Percentiles rank a stretch among this genome's conserved stretches.
phyloP scores from a whole-genome alignment of 2,888 invertebrate species.

The Synanthedon andrenaeformis region DNA sequence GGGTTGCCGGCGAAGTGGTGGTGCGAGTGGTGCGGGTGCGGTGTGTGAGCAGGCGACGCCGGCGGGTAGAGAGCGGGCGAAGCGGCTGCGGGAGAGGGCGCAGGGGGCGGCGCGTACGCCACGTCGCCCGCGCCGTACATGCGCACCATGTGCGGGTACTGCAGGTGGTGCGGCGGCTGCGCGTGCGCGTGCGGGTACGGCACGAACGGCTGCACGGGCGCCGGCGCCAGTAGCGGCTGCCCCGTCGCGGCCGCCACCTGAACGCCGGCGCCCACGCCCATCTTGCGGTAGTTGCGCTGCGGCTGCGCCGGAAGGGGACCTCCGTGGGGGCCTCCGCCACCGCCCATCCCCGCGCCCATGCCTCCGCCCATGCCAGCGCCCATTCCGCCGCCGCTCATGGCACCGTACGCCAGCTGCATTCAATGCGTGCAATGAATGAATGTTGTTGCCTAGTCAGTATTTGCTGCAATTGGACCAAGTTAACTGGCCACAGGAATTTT shows the following conservation, averaged over 20 bases:
- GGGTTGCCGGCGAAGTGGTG: conserved; percentile 27
- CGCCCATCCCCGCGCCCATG: conserved; percentile 22
- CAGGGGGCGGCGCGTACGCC: conserved; percentile 46
- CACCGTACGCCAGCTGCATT: conserved; percentile 46
- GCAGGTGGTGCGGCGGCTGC: conserved; percentile 59
- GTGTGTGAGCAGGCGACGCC: conserved; percentile 62
- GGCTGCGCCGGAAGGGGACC: conserved; percentile 53
- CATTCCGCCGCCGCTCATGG: conserved; percentile 25
- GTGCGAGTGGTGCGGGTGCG: conserved; percentile 44
- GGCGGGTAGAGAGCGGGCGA: conserved; percentile 63
- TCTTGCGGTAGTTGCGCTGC: conserved; percentile 51
- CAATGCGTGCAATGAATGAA: not conserved
- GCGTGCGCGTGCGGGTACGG: conserved; percentile 74
- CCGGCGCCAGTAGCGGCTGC: conserved; percentile 85
- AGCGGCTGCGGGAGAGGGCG: conserved; percentile 54
- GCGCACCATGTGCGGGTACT: conserved; percentile 67
- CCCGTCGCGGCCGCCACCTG: conserved; percentile 87
- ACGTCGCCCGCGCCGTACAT: conserved; percentile 65
- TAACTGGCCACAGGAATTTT: no score
- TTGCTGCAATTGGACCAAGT: no score
- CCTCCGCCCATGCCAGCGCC: conserved; percentile 28
- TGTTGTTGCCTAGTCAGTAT: no score
- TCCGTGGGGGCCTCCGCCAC: conserved; percentile 57
- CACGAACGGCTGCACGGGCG: conserved; percentile 78
- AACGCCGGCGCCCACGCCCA: conserved; percentile 66